Conservation (phyloP, 1,140 invertebrate species). For the Ptiloglossa arizonensis region DNA sequence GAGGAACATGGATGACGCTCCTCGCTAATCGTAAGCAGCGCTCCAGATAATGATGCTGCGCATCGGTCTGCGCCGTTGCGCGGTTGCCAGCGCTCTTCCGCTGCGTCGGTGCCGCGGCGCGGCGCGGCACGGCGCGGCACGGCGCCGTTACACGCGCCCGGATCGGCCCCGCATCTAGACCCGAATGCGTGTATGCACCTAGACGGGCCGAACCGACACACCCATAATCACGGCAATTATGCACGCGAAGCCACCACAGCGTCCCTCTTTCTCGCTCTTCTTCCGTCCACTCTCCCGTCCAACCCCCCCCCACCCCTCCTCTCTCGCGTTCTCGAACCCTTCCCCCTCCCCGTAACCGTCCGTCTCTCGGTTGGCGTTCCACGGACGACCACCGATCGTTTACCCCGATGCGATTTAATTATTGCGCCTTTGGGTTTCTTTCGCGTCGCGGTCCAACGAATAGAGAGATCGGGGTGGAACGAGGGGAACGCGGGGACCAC, state of each 20-base stretch:
- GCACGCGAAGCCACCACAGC: constrained; percentile 56
- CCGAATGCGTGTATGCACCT: constrained; percentile 46
- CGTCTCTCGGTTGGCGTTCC: neutral
- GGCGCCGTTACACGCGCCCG: constrained; percentile 62
- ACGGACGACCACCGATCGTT: constrained; percentile 37
- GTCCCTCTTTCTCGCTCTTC: neutral
- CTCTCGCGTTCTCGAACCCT: neutral
- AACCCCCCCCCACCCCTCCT: neutral
- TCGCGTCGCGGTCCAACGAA: neutral
- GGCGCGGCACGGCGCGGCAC: constrained; percentile 24
- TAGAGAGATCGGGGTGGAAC: neutral
- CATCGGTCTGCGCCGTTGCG: constrained; percentile 63
- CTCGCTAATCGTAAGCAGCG: constrained; percentile 55
- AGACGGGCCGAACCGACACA: constrained; percentile 64
- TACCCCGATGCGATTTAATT: constrained; percentile 58
- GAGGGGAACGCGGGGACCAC: too few relatives aligned
- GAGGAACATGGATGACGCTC: constrained; percentile 61
- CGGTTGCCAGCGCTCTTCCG: constrained; percentile 60
- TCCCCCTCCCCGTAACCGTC: neutral
- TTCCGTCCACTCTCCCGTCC: neutral
- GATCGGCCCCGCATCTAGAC: constrained; percentile 58
- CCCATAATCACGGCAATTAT: constrained; percentile 67
- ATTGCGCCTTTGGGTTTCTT: constrained; percentile 41
- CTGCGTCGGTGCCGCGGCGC: constrained; percentile 13
- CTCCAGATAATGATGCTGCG: constrained; percentile 69